These are phyloP conservation scores for Rana temporaria DNA, from an alignment of 2,113 vertebrate genomes.

Conservation along the genomic window DNA sequence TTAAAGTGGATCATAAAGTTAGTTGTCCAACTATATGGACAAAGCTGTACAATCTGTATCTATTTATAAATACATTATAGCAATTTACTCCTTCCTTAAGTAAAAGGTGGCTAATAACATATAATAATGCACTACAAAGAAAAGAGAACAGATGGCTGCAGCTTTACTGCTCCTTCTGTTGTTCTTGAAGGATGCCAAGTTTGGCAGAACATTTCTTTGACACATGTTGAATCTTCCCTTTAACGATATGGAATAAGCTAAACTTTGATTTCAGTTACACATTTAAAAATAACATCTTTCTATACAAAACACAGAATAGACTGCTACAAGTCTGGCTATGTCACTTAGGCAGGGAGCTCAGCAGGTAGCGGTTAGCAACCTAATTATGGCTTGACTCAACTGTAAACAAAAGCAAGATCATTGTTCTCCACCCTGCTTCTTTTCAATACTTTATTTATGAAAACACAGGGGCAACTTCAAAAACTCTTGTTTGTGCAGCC, in stretches of 20 bases:
- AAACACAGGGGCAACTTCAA: too few relatives aligned
- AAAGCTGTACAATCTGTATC: background rate
- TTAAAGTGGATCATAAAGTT: background rate
- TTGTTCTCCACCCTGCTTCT: too few relatives aligned
- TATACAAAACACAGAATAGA: too few relatives aligned
- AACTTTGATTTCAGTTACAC: too few relatives aligned
- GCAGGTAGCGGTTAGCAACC: too few relatives aligned
- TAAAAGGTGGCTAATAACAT: slow-evolving; percentile 3
- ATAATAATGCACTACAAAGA: background rate
- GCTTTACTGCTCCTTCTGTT: slow-evolving; percentile 20
- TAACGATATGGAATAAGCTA: background rate
- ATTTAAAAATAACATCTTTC: too few relatives aligned
- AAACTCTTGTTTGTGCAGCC: too few relatives aligned
- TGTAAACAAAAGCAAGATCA: too few relatives aligned
- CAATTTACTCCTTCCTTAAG: background rate
- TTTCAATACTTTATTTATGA: too few relatives aligned
- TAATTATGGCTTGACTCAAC: too few relatives aligned
- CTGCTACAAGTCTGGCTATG: too few relatives aligned
- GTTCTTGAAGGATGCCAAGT: background rate
- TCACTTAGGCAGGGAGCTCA: too few relatives aligned
- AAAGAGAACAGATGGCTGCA: slow-evolving; percentile 4
- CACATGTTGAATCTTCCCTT: background rate
- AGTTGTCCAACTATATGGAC: background rate
- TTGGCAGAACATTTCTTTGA: background rate
- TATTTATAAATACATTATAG: slow-evolving; percentile 3